Evolutionary conservation across 2,888 invertebrate species (phyloP), one percentile per base, ranked within the genome.

Genomic region (Operophtera brumata): DNA sequence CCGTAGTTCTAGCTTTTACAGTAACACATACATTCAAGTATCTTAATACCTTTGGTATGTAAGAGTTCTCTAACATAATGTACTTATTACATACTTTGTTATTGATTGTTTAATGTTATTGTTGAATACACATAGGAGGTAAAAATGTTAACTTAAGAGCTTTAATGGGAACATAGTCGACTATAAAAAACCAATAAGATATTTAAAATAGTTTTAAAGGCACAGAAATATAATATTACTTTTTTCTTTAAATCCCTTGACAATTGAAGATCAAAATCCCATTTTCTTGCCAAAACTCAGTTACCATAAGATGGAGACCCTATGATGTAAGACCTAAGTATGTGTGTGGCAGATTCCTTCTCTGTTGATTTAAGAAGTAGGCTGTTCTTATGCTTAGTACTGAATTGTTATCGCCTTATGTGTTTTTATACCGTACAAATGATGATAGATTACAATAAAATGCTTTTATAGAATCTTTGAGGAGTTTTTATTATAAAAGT

Each of bases 111-210:
- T 39, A 39, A n/a, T 35, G 32, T 30, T 39, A 32, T 11, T 43
- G 20, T 6, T 42, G 37, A 57, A 52, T 45, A 52, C 48, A 37
- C 52, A 57, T 57, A 56, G 52, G 52, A 49, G 57, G 57, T 57
- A 57, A 57, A 56, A 52, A 49, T 57, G 41, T 52, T 57, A 45
- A 57, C 57, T 41, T 52, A 52, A 41, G 57, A 57, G 57, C 57
- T 57, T 52, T 36, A 49, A 49, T 46, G 52, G 57, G 57, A 52
- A 48, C 57, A 57, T 48, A 49, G 47, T 52, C 34, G 45, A 48
- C 41, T 52, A 48, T 41, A 41, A 32, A 45, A 45, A 44, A 30
- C 8, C 20, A 37, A 11, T 43, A 55, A 55, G 56, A 34, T 54
- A 47, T 10, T 30, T 30, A 37, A 43, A 36, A 39, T 52, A 42